Evolutionary conservation across 2,113 vertebrate genomes (phyloP), one percentile per base, ranked within the genome.

Genomic region (Sphyrna mokarran): DNA sequence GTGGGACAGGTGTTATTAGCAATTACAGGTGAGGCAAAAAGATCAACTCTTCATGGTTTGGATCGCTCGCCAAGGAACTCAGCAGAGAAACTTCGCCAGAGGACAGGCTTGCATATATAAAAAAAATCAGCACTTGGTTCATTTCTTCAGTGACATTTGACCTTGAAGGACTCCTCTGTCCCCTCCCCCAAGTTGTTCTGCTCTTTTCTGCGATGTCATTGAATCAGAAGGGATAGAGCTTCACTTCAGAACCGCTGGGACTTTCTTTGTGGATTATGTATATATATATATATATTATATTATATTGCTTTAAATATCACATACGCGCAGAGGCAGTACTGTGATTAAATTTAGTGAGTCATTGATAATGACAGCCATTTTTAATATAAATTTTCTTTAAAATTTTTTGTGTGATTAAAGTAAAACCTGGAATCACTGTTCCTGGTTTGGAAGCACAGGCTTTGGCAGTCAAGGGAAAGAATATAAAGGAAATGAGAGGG

Each of bases 391-490:
- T 48, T 48, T 94, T 54, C 93, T 70, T 72, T 72, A 43, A 40
- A 94, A 29, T 95, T 76, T 54, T 48, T 95, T 95, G 94, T n/a
- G 5, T 54, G 69, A 95, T 95, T 95, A 95, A 95, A 48, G 94
- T 95, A 72, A 72, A 58, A 70, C 26, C 69, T 48, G 40, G 94
- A 58, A 33, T 26, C 22, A 23, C 20, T 29, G 37, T 48, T 48
- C 94, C 94, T 69, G 23, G 68, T 16, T 58, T 72, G 94, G 94
- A 95, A 95, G 94, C 94, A 72, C 43, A 54, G 94, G 40, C 94
- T 95, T 95, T 95, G 94, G 94, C 94, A 95, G 94, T 54, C 63
- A 22, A 40, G 29, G 23, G 54, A 40, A n/a, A 48, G 68, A 70
- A 68, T 40, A 23, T 23, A 95, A 90, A 61, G 87, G 93, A 70